Evolutionary conservation across 2,888 invertebrate genomes (phyloP).

Genomic region (Entomobrya proxima): DNA sequence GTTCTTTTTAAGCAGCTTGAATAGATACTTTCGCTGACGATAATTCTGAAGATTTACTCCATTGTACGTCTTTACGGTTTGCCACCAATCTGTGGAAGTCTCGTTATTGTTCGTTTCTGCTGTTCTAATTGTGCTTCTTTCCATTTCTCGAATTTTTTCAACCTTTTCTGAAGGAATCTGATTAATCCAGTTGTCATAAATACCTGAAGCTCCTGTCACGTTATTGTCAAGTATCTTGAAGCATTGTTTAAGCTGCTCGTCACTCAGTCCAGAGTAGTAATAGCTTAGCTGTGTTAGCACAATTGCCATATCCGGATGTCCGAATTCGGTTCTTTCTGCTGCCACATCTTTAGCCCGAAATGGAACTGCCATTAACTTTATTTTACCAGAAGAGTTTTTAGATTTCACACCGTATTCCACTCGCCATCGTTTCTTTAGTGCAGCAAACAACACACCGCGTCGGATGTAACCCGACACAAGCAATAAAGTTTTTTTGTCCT

Average conservation of each 20-base stretch:
- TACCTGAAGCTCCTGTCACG: background rate
- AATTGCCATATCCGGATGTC: constrained; percentile 70
- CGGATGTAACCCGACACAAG: constrained; percentile 67
- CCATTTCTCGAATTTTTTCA: too few relatives aligned
- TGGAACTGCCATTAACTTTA: constrained; percentile 66
- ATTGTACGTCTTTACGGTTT: constrained; percentile 36
- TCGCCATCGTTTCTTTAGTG: constrained; percentile 68
- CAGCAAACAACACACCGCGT: constrained; percentile 56
- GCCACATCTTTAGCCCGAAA: constrained; percentile 71
- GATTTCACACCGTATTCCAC: constrained; percentile 71
- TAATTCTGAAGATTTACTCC: constrained; percentile 59
- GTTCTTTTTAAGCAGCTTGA: constrained; percentile 15
- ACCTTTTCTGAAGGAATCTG: constrained; percentile 16
- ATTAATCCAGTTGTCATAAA: constrained; percentile 35
- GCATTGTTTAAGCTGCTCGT: constrained; percentile 48
- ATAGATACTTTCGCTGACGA: constrained; percentile 37
- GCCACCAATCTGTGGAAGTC: too few relatives aligned
- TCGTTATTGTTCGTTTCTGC: too few relatives aligned
- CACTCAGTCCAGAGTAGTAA: constrained; percentile 64
- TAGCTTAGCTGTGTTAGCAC: constrained; percentile 63
- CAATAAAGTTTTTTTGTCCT: constrained; percentile 30
- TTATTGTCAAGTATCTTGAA: constrained; percentile 39
- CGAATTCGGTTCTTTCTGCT: constrained; percentile 70
- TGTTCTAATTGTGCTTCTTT: too few relatives aligned
- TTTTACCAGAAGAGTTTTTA: background rate